A percentile compares a stretch with the other conserved stretches of the same genome.
phyloP scores from a whole-genome alignment of 2,888 invertebrate species.

The Podotricha telesiphe region DNA sequence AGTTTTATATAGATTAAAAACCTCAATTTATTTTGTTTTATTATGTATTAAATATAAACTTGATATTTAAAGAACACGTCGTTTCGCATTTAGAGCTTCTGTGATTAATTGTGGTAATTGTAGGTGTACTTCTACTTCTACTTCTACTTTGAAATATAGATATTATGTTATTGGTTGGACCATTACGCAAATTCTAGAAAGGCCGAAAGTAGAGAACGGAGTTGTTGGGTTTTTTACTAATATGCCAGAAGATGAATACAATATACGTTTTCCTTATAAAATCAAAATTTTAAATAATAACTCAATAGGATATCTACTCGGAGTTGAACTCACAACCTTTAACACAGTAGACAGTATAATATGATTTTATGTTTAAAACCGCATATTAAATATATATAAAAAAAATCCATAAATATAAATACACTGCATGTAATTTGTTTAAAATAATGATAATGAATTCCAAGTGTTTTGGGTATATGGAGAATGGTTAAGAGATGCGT shows the following conservation, averaged over 20 bases:
- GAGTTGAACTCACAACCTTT: neutral
- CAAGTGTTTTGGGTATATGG: slow-evolving; percentile 66
- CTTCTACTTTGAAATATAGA: too few relatives aligned
- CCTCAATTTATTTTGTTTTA: neutral
- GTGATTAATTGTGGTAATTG: neutral
- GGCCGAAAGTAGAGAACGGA: too few relatives aligned
- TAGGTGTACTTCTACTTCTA: too few relatives aligned
- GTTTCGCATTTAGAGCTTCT: neutral
- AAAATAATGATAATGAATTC: slow-evolving; percentile 67
- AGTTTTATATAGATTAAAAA: neutral
- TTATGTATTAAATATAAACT: neutral
- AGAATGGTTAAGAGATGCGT: slow-evolving; percentile 70
- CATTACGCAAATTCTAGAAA: too few relatives aligned
- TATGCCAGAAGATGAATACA: too few relatives aligned
- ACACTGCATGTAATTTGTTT: slow-evolving; percentile 4
- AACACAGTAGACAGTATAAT: neutral
- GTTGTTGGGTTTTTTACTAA: too few relatives aligned
- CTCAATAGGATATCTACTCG: neutral
- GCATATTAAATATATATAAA: neutral
- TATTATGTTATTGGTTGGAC: too few relatives aligned
- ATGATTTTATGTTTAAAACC: too few relatives aligned
- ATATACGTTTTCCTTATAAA: too few relatives aligned
- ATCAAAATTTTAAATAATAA: too few relatives aligned
- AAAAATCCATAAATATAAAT: neutral
- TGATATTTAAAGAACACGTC: neutral